Base-by-base conservation (phyloP, 2,797 vertebrate species). In the Hyperoplus lanceolatus region DNA sequence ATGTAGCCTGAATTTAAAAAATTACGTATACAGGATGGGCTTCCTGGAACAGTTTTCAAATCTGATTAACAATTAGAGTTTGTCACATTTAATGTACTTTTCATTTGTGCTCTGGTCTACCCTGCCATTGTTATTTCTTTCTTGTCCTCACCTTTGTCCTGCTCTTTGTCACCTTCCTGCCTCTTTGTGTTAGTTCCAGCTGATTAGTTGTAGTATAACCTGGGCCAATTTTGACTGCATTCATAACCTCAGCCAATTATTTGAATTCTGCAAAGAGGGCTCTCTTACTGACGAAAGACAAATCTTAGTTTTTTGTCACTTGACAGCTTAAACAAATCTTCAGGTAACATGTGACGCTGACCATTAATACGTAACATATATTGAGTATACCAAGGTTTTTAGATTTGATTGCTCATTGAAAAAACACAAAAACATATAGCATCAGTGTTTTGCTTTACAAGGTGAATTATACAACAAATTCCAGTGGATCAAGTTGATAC, bases 121-220 rank as follows among this genome's bases (percentile, higher is more conserved):
- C 4, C 21, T 38, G 59, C 36, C 48, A 16, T 42, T 55, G 55
- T 49, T 6, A 6, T 38, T 38, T 18, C 1, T 16, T 14, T 21
- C 68, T 41, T 29, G 29, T 29, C 29, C 3, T 65, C 59, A 76
- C 79, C 77, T 83, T 77, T 83, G 65, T 79, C 64, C 65, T 18
- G 61, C 56, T 70, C 46, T 61, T 63, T 36, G 38, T 75, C 66
- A 45, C 60, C 45, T 70, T 6, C 70, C 72, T 75, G 62, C 78
- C 64, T 59, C 41, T 66, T 57, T 16, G 18, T 36, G 65, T 87
- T 83, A 85, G 81, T 77, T 77, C 58, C 72, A 79, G 57, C 29
- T 83, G 77, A 81, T 79, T 70, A 73, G 38, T 58, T 63, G 56
- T 38, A 68, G 55, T 59, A 50, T 58, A 78, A 65, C 14, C 53